A percentile compares a stretch with the other conserved stretches of the same genome.
phyloP scores from a whole-genome alignment of 2,888 invertebrate species.

The Cremastinae sp. region DNA sequence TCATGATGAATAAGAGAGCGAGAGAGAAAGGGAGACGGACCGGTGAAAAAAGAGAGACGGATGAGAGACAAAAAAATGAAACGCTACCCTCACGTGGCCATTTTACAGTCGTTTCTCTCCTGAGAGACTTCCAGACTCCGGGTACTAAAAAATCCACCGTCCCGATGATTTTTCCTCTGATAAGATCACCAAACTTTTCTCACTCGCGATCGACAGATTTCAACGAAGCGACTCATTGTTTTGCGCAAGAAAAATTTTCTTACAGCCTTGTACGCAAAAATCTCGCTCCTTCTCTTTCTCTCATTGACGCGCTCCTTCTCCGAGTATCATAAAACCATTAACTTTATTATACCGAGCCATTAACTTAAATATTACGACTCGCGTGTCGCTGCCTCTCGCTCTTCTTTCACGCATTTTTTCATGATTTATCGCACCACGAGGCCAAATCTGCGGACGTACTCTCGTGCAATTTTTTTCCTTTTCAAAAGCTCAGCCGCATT shows the following conservation, averaged over 20 bases:
- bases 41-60: slow-evolving; percentile 5
- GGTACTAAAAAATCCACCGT: slow-evolving; percentile 10
- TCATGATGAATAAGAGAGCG: slow-evolving; percentile 23
- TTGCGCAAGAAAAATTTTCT: not conserved
- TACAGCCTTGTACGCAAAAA: slow-evolving; percentile 31
- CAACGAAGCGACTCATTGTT: slow-evolving; percentile 8
- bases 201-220: not conserved
- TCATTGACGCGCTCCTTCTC: slow-evolving; percentile 63
- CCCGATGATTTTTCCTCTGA: slow-evolving; percentile 23
- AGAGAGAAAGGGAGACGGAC: slow-evolving; percentile 18
- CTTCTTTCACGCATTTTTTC: slow-evolving; percentile 52
- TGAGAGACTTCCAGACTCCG: slow-evolving; percentile 2
- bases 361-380: slow-evolving; percentile 80
- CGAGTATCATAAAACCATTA: slow-evolving; percentile 79
- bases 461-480: slow-evolving; percentile 11
- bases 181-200: slow-evolving; percentile 1
- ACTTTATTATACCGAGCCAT: slow-evolving; percentile 79
- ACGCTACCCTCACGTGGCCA: slow-evolving; percentile 13
- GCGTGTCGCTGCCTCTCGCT: slow-evolving; percentile 75
- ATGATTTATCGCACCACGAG: slow-evolving; percentile 75
- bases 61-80: not conserved
- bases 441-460: slow-evolving; percentile 38
- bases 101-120: slow-evolving; percentile 20
- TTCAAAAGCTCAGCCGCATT: not conserved
- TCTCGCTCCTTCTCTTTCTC: slow-evolving; percentile 51